Percentiles rank a stretch among this genome's conserved stretches.
Conservation (phyloP, 1,140 invertebrate genomes). For the Polyergus mexicanus region DNA sequence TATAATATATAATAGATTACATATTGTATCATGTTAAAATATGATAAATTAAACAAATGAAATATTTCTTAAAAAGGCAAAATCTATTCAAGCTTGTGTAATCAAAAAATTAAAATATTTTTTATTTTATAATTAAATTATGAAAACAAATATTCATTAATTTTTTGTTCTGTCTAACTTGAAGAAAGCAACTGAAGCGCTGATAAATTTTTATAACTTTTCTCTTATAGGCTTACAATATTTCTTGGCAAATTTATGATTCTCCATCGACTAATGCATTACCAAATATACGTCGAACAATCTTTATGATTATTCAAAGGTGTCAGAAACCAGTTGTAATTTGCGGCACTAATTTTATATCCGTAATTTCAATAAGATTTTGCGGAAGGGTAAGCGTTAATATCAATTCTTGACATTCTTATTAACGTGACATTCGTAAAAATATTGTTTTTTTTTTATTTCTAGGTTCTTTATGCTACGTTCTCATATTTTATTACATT, state of each 20-base stretch:
- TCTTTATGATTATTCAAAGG: slow-evolving; percentile 62
- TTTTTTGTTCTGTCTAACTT: neutral
- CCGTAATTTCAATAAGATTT: slow-evolving; percentile 62
- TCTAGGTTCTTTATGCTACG: slow-evolving; percentile 66
- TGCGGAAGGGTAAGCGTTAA: slow-evolving; percentile 55
- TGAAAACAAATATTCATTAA: neutral
- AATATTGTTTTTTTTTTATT: neutral
- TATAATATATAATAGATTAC: neutral
- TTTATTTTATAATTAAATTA: neutral
- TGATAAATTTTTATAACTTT: neutral
- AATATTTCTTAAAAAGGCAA: neutral
- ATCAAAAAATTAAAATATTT: neutral
- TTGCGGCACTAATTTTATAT: slow-evolving; percentile 44
- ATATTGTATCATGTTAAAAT: neutral
- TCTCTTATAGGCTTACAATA: slow-evolving; percentile 39
- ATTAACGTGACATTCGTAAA: neutral
- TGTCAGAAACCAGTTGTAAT: slow-evolving; percentile 62
- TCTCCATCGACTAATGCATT: slow-evolving; percentile 53
- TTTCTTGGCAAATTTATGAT: slow-evolving; percentile 58
- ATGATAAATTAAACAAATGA: neutral
- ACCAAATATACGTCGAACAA: neutral
- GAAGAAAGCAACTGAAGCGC: neutral
- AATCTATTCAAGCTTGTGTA: neutral
- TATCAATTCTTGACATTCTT: neutral
- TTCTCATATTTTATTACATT: slow-evolving; percentile 66